Evolutionary conservation across 2,888 invertebrate species (phyloP).

Genomic region (Drosophila borealis): DNA sequence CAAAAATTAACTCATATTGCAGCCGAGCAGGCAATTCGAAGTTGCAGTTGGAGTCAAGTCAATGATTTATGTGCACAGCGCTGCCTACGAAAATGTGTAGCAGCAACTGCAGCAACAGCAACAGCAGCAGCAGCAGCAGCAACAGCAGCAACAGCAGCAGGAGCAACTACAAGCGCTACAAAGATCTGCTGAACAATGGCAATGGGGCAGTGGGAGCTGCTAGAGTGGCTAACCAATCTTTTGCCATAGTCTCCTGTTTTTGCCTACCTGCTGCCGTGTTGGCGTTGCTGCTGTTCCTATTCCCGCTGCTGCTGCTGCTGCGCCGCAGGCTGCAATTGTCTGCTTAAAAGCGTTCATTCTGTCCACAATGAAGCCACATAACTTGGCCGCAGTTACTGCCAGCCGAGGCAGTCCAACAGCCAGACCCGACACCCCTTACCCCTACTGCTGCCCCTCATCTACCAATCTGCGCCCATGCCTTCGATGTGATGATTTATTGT

Average conservation of each 20-base stretch:
- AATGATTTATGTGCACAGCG: constrained; percentile 66
- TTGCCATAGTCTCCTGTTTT: constrained; percentile 29
- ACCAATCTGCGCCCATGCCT: constrained; percentile 32
- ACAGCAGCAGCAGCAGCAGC: constrained; percentile 19
- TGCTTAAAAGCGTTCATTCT: constrained; percentile 82
- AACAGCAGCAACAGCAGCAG: constrained; percentile 31
- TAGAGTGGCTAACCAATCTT: constrained; percentile 51
- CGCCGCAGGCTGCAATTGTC: constrained; percentile 84
- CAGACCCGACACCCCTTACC: constrained; percentile 3
- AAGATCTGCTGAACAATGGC: constrained; percentile 59
- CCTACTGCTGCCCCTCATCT: neutral
- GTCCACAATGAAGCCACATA: constrained; percentile 82
- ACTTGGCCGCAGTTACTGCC: constrained; percentile 73
- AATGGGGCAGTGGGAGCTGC: constrained; percentile 68
- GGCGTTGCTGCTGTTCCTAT: constrained; percentile 52
- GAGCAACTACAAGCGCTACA: constrained; percentile 47
- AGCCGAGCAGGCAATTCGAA: constrained; percentile 45
- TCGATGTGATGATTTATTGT: constrained; percentile 80
- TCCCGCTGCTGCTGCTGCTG: constrained; percentile 55
- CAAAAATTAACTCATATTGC: constrained; percentile 79
- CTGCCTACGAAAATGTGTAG: constrained; percentile 73
- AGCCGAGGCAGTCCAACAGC: constrained; percentile 32
- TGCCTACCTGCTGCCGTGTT: constrained; percentile 50
- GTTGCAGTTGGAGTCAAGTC: constrained; percentile 47
- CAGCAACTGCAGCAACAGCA: constrained; percentile 24